Conservation (phyloP, 2,797 vertebrate species). For the Muscicapa striata region DNA sequence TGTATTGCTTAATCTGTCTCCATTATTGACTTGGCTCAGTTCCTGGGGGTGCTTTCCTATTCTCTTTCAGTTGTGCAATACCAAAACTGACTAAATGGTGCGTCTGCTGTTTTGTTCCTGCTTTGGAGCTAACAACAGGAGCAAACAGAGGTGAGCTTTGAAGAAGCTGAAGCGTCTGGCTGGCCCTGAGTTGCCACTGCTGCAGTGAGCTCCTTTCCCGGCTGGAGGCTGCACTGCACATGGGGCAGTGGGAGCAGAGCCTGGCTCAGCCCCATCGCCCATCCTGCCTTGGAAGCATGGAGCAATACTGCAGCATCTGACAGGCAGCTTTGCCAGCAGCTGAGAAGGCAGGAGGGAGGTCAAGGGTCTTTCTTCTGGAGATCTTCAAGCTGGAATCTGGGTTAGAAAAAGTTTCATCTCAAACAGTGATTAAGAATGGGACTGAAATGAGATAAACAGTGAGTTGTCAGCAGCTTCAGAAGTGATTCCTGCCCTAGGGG, state of each 20-base stretch:
- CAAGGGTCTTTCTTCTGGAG: not conserved
- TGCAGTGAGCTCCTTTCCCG: not conserved
- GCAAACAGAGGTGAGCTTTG: slow-evolving; percentile 18
- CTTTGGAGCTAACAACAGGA: not conserved
- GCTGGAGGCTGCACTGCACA: accelerated
- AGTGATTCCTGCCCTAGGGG: slow-evolving; percentile 21
- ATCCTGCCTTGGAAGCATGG: not conserved
- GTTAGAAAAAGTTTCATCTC: slow-evolving; percentile 11
- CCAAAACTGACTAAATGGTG: slow-evolving; percentile 31
- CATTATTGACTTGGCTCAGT: slow-evolving; percentile 61
- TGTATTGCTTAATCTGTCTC: slow-evolving; percentile 63
- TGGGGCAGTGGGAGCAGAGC: not conserved
- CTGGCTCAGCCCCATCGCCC: not conserved
- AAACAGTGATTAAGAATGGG: slow-evolving; percentile 5
- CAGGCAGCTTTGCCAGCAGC: not conserved
- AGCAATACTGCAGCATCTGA: not conserved
- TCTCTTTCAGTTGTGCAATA: slow-evolving; percentile 67
- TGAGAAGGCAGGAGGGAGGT: not conserved
- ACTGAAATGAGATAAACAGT: slow-evolving; percentile 11
- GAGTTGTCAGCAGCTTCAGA: slow-evolving; percentile 52
- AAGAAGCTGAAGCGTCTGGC: not conserved
- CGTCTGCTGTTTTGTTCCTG: slow-evolving; percentile 28
- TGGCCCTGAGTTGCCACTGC: not conserved
- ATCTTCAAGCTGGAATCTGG: not conserved
- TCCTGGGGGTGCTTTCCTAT: slow-evolving; percentile 49